Percentiles rank a stretch among this genome's conserved stretches.
Evolutionary conservation across 2,113 vertebrate species (phyloP).

Genomic region (Hipposideros armiger): DNA sequence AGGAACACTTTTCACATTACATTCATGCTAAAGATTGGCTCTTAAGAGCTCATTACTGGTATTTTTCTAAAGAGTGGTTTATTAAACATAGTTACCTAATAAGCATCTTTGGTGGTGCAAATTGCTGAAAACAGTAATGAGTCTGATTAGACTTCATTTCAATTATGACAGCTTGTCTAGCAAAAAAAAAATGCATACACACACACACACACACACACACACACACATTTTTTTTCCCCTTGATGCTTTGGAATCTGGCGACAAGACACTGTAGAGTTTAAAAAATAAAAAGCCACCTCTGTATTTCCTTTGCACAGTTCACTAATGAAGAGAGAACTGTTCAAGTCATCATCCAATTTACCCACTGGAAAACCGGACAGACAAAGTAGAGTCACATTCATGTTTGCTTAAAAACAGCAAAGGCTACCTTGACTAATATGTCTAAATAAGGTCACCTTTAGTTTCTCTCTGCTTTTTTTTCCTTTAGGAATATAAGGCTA

Average conservation of each 20-base stretch:
- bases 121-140: slow-evolving; percentile 99
- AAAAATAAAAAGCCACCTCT: slow-evolving; percentile 92
- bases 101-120: slow-evolving; percentile 99
- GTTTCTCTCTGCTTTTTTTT: slow-evolving; percentile 84
- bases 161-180: slow-evolving; percentile 96
- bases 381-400: slow-evolving; percentile 90
- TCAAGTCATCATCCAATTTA: slow-evolving; percentile 95
- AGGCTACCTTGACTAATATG: slow-evolving; percentile 92
- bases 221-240: slow-evolving; percentile 72
- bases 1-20: slow-evolving; percentile 96
- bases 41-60: slow-evolving; percentile 99
- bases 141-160: slow-evolving; percentile 99
- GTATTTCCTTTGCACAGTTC: slow-evolving; percentile 94
- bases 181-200: slow-evolving; percentile 77
- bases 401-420: slow-evolving; percentile 96
- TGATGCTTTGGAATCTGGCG: slow-evolving; percentile 91
- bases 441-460: slow-evolving; percentile 95
- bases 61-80: slow-evolving; percentile 99
- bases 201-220: too few species aligned
- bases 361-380: slow-evolving; percentile 94
- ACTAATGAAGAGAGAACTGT: slow-evolving; percentile 99
- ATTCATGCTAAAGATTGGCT: slow-evolving; percentile 97
- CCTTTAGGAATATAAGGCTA: slow-evolving; percentile 67
- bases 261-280: slow-evolving; percentile 85
- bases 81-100: slow-evolving; percentile 99